These are phyloP conservation scores for Drosophila triauraria DNA, from an alignment of 1,140 invertebrate genomes.

Conservation along the genomic window DNA sequence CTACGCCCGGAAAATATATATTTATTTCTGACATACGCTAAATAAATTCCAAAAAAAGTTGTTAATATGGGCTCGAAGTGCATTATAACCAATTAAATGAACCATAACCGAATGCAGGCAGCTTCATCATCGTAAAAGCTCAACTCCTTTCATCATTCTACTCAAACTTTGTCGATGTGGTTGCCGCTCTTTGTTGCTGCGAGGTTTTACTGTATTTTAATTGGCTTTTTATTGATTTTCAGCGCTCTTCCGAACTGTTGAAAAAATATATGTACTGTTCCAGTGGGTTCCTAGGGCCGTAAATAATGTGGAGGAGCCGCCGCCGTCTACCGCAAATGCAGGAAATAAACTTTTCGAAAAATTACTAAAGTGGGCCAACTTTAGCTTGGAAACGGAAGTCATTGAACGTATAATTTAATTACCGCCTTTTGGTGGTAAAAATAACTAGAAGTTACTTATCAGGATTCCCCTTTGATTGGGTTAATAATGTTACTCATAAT, in stretches of 20 bases:
- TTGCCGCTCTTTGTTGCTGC: conserved; percentile 22
- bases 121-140: conserved; percentile 14
- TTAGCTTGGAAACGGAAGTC: conserved; percentile 36
- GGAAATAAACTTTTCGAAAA: conserved; percentile 12
- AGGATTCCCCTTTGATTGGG: conserved; percentile 21
- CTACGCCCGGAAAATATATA: no score
- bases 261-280: conserved; percentile 5
- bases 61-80: conserved; percentile 15
- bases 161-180: conserved; percentile 60
- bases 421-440: conserved; percentile 1
- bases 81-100: conserved; percentile 50
- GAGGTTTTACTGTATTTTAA: conserved; percentile 59
- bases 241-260: conserved; percentile 8
- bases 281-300: conserved; percentile 10
- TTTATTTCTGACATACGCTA: no score
- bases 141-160: conserved; percentile 43
- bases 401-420: conserved; percentile 56
- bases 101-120: conserved; percentile 24
- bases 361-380: conserved; percentile 10
- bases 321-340: conserved; percentile 12
- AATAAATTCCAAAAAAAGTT: not conserved
- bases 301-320: not conserved
- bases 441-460: conserved; percentile 20
- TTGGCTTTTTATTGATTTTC: conserved; percentile 66
- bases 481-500: conserved; percentile 8